Conservation (phyloP, 2,113 vertebrate species). For the Zootoca vivipara region DNA sequence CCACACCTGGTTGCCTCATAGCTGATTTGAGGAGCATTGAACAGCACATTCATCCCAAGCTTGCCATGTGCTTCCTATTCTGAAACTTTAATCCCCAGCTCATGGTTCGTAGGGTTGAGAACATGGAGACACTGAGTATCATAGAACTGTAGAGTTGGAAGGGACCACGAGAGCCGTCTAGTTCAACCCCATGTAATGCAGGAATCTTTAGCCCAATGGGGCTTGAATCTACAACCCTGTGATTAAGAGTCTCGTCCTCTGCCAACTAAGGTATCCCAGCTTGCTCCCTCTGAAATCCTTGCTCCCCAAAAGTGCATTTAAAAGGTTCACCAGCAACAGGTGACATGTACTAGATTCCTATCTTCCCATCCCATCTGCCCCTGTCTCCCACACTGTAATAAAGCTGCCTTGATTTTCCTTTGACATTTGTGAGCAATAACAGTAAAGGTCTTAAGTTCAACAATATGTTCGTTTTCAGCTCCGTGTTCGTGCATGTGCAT, state of each 20-base stretch:
- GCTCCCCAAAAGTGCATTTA: neutral
- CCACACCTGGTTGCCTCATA: neutral
- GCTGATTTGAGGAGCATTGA: neutral
- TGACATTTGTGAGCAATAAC: conserved; percentile 53
- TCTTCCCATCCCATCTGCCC: too few relatives aligned
- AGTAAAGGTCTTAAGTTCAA: conserved; percentile 74
- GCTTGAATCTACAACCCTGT: too few relatives aligned
- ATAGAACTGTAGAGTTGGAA: too few relatives aligned
- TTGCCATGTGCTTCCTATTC: neutral
- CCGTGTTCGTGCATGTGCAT: conserved; percentile 97
- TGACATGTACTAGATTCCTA: neutral
- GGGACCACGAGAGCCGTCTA: too few relatives aligned
- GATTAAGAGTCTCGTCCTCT: too few relatives aligned
- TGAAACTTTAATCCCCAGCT: neutral
- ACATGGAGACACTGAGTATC: neutral
- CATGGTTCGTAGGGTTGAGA: neutral
- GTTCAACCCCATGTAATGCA: too few relatives aligned
- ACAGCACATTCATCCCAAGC: too few relatives aligned
- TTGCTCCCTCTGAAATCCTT: neutral
- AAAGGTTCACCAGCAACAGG: neutral
- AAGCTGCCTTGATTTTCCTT: neutral
- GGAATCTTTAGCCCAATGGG: too few relatives aligned
- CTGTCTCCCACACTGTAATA: neutral
- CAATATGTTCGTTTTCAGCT: conserved; percentile 86
- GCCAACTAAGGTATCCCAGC: too few relatives aligned